Percentiles rank a stretch among this genome's conserved stretches.
Evolutionary conservation across 2,113 vertebrate species (phyloP).

Genomic region (Micronisus gabar): DNA sequence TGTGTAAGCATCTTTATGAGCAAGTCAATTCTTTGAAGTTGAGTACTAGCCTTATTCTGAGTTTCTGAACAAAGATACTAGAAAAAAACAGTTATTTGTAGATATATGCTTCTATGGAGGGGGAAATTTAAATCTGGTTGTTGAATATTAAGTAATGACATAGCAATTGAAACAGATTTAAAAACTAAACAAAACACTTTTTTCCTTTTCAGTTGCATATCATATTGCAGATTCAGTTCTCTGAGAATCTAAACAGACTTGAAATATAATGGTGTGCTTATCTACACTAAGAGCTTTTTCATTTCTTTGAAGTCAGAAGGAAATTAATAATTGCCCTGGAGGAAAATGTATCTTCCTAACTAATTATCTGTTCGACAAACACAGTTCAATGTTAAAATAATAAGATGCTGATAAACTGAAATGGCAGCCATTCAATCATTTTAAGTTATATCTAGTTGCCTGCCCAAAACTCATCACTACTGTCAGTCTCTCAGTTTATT

Average conservation of each 20-base stretch:
- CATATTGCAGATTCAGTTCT: background rate
- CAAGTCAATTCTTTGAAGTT: background rate
- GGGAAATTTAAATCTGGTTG: background rate
- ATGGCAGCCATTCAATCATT: conserved; percentile 57
- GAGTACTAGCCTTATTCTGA: background rate
- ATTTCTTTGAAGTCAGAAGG: conserved; percentile 72
- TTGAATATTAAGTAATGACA: background rate
- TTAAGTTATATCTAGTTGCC: conserved; percentile 53
- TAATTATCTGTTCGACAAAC: conserved; percentile 75
- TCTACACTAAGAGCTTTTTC: conserved; percentile 58
- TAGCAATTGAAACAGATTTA: background rate
- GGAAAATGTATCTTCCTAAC: conserved; percentile 76
- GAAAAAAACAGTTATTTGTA: background rate
- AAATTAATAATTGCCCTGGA: conserved; percentile 73
- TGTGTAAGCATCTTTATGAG: background rate
- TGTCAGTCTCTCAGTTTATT: background rate
- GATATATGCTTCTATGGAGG: background rate
- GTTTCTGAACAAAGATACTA: background rate
- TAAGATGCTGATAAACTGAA: conserved; percentile 72
- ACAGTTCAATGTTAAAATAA: conserved; percentile 76
- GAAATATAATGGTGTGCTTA: conserved; percentile 52
- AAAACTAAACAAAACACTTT: background rate
- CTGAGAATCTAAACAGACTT: conserved; percentile 20
- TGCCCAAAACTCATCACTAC: background rate
- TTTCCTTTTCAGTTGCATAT: background rate